Conservation (phyloP, 2,888 invertebrate species). For the Sericinus montela region DNA sequence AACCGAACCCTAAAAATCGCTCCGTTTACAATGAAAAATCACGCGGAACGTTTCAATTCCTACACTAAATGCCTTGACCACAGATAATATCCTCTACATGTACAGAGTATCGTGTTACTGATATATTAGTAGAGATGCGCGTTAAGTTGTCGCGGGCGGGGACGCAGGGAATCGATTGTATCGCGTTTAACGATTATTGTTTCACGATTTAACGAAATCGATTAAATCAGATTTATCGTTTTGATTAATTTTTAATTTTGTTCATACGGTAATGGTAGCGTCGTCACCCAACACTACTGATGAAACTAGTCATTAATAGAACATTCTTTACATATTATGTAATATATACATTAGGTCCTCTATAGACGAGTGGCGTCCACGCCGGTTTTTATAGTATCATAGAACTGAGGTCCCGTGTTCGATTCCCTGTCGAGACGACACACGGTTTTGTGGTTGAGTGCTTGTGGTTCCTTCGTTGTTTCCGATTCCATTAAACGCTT, state of each 20-base stretch:
- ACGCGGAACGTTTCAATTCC: constrained; percentile 30
- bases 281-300: too few relatives aligned
- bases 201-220: constrained; percentile 14
- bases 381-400: too few relatives aligned
- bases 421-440: too few relatives aligned
- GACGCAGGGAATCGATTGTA: constrained; percentile 4
- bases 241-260: not conserved
- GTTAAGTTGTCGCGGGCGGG: constrained; percentile 6
- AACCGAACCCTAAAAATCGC: constrained; percentile 16
- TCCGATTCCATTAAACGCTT: too few relatives aligned
- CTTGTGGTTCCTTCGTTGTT: too few relatives aligned
- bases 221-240: constrained; percentile 13
- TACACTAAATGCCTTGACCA: constrained; percentile 23
- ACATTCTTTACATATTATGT: too few relatives aligned
- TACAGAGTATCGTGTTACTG: constrained; percentile 22
- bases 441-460: too few relatives aligned
- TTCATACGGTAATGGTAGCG: too few relatives aligned
- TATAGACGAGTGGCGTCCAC: too few relatives aligned
- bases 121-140: constrained; percentile 13
- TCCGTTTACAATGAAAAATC: constrained; percentile 22
- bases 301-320: too few relatives aligned
- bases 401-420: too few relatives aligned
- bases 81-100: constrained; percentile 19
- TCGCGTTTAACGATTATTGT: constrained; percentile 4
- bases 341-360: too few relatives aligned